These are phyloP conservation scores for Himalopsyche tibetana DNA, from an alignment of 2,888 invertebrate genomes.

Conservation along the genomic window DNA sequence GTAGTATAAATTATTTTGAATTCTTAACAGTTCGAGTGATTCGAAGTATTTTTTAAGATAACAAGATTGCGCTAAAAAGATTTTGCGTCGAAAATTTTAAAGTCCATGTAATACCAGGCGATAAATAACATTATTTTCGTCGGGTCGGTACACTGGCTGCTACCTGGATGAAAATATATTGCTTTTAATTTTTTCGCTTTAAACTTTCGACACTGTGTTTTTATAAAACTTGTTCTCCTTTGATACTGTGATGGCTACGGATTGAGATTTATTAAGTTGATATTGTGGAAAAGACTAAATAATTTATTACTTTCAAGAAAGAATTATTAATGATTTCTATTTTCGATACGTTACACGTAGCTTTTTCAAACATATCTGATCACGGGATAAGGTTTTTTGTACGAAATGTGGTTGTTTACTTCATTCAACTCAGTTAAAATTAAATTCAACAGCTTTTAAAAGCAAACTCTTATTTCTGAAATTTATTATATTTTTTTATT, in stretches of 20 bases:
- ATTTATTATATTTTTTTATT: too few relatives aligned
- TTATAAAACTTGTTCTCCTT: neutral
- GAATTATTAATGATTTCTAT: slow-evolving; percentile 1
- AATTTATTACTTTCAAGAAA: slow-evolving; percentile 5
- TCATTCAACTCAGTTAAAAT: too few relatives aligned
- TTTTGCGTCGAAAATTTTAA: slow-evolving; percentile 2
- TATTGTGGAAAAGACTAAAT: neutral
- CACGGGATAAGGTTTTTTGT: too few relatives aligned
- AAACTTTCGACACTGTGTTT: slow-evolving; percentile 30
- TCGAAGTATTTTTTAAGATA: too few relatives aligned
- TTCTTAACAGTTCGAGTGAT: too few relatives aligned
- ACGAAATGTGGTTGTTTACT: too few relatives aligned
- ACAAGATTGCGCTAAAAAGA: neutral
- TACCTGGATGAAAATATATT: slow-evolving; percentile 31
- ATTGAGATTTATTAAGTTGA: slow-evolving; percentile 31
- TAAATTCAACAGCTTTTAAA: too few relatives aligned
- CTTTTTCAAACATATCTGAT: too few relatives aligned
- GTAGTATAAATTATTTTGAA: too few relatives aligned
- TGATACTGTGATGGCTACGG: neutral
- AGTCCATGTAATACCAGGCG: slow-evolving; percentile 8
- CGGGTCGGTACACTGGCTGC: neutral
- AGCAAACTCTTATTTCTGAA: too few relatives aligned
- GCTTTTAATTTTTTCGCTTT: slow-evolving; percentile 34
- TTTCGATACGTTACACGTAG: neutral
- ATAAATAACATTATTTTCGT: slow-evolving; percentile 21